Percentiles rank a stretch among this genome's conserved stretches.
These are phyloP conservation scores for Athene cunicularia DNA, from an alignment of 2,113 vertebrate genomes.

Conservation along the genomic window DNA sequence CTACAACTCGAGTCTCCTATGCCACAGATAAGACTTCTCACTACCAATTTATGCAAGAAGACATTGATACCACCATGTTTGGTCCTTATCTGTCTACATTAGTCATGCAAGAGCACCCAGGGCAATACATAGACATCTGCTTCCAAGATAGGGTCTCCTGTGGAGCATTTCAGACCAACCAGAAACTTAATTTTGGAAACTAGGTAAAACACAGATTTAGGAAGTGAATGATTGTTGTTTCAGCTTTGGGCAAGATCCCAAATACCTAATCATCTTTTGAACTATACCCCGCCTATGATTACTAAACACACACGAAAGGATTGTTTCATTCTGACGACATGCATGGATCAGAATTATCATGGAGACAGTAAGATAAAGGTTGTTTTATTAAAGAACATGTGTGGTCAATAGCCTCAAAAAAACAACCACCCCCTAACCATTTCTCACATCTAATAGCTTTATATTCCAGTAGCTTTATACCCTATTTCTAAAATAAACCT, in stretches of 20 bases:
- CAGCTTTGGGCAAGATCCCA: not conserved
- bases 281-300: not conserved
- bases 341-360: not conserved
- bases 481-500: not conserved
- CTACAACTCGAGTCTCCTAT: not conserved
- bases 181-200: not conserved
- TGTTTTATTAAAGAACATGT: not conserved
- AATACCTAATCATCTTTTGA: not conserved
- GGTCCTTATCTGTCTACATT: not conserved
- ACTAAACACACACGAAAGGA: not conserved
- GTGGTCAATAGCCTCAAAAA: not conserved
- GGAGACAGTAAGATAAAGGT: not conserved
- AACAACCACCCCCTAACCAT: rapidly evolving
- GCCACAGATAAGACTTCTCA: not conserved
- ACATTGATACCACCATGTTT: rapidly evolving
- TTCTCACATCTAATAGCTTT: not conserved
- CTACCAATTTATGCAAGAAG: not conserved
- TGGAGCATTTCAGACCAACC: not conserved
- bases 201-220: not conserved
- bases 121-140: not conserved
- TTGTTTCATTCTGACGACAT: not conserved
- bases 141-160: not conserved
- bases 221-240: not conserved
- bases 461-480: not conserved
- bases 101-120: rapidly evolving